phyloP scores from a whole-genome alignment of 1,140 invertebrate genomes.

The Euwallacea fornicatus region DNA sequence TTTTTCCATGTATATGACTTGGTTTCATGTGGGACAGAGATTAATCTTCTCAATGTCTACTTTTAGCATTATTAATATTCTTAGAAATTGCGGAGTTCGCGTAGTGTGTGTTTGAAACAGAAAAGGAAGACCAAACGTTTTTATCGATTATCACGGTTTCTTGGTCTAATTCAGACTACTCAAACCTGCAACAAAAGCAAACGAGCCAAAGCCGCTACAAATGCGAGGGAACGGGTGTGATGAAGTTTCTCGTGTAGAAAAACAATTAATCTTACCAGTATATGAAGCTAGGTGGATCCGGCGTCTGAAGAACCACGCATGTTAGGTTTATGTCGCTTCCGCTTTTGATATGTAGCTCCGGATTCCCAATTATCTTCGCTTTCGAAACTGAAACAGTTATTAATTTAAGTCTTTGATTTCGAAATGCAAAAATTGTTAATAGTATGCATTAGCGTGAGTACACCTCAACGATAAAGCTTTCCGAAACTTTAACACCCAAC shows the following conservation, averaged over 20 bases:
- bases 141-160: background rate
- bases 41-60: background rate
- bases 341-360: constrained; percentile 82
- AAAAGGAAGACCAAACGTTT: no score
- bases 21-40: background rate
- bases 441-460: no score
- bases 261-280: constrained; percentile 65
- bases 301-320: constrained; percentile 81
- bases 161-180: background rate
- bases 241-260: constrained; percentile 26
- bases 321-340: constrained; percentile 90
- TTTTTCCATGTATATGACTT: background rate
- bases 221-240: background rate
- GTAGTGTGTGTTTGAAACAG: no score
- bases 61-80: background rate
- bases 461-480: no score
- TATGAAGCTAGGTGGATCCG: constrained; percentile 86
- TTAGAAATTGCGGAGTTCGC: background rate
- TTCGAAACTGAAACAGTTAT: constrained; percentile 75
- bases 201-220: constrained; percentile 1
- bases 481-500: no score
- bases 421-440: background rate
- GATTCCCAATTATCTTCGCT: constrained; percentile 82
- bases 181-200: constrained; percentile 6
- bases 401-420: constrained; percentile 25